Evolutionary conservation across 2,113 vertebrate species (phyloP).

Genomic region (Acanthisitta chloris): DNA sequence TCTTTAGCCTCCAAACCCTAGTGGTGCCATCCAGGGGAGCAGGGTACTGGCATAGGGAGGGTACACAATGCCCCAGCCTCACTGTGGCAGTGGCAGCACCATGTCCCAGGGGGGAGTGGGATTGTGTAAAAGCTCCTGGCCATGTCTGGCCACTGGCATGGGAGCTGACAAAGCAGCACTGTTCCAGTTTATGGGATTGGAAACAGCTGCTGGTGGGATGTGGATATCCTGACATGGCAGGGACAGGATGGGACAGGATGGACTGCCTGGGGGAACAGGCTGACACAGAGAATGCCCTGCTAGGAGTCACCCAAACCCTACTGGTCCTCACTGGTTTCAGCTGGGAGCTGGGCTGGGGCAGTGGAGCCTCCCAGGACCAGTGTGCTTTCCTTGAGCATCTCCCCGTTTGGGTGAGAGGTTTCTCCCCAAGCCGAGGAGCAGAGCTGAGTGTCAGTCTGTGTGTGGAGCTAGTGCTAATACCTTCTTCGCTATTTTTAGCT

Average conservation of each 20-base stretch:
- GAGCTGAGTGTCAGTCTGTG: neutral
- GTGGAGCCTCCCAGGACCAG: accelerated
- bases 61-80: accelerated
- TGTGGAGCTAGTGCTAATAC: neutral
- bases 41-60: accelerated
- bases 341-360: neutral
- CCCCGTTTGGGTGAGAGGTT: neutral
- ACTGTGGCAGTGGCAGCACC: accelerated
- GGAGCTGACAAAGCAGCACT: neutral
- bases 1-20: neutral
- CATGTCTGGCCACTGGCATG: accelerated
- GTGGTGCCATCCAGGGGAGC: neutral
- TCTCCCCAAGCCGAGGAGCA: neutral
- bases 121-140: neutral
- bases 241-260: neutral
- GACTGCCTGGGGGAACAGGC: neutral
- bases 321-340: neutral
- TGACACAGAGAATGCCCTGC: neutral
- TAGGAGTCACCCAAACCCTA: neutral
- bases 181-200: neutral
- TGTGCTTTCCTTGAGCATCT: neutral
- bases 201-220: neutral
- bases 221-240: neutral
- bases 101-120: neutral
- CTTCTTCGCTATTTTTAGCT: slow-evolving; percentile 57